Base-by-base conservation (phyloP, 2,888 invertebrate genomes). In the Drosophila meridionalis region DNA sequence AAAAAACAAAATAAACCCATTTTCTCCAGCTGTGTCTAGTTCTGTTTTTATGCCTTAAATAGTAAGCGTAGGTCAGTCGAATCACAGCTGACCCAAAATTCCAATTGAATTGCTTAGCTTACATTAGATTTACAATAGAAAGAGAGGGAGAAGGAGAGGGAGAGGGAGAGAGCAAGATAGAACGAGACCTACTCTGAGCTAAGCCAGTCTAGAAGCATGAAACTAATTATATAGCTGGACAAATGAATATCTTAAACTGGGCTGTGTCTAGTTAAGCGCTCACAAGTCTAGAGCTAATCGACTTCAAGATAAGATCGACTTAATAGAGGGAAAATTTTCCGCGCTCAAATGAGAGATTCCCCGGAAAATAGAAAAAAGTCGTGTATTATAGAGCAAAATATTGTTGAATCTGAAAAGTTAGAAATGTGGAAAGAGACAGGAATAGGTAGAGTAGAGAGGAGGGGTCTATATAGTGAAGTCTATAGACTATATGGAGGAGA, bases 81-180 rank as follows among this genome's bases (percentile, higher is more conserved):
- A 57, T 26, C 53, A 58, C 53, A 61, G 34, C 26, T 74, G 78
- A 78, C 78, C 78, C 78, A 47, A 78, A 78, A 78, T 60, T 68
- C 48, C 57, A 78, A 74, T 74, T 74, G 70, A 73, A 55, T 78
- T 69, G 69, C 14, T 69, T 50, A 11, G 67, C 69, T 74, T 67
- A 65, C 58, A 65, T 78, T 70, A 59, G 61, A 73, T 67, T 77
- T 67, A 55, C 32, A 43, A 43, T 34, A 26, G 34, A 45, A 8
- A 20, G 28, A 28, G 11, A 26, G 26, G 9, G 12, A 12, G 28
- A 32, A 5, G 4, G 30, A 20, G 20, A 34, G 32, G 3, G 20
- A n/a, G 50, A 20, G 9, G 32, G 50, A 32, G n/a, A 11, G 50
- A 6, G 3, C 9, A 11, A n/a, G 50, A 28, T 5, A 2, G 26